phyloP scores from a whole-genome alignment of 2,888 invertebrate genomes.

The Alcis repandata region DNA sequence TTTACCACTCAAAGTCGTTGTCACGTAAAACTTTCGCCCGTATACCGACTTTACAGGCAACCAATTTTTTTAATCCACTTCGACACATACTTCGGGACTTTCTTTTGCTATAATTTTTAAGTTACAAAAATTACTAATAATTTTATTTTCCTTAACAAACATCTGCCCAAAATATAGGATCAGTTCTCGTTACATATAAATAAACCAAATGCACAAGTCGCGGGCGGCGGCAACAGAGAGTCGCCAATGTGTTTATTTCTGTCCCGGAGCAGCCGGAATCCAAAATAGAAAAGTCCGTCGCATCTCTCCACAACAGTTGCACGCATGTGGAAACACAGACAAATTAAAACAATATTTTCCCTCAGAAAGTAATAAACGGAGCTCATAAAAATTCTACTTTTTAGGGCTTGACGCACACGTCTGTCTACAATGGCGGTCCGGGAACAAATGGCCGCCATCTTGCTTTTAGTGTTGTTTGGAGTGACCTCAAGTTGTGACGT shows the following conservation, averaged over 20 bases:
- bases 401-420: constrained; percentile 51
- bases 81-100: no score
- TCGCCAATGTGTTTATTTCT: constrained; percentile 80
- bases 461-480: constrained; percentile 65
- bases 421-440: constrained; percentile 61
- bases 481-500: constrained; percentile 87
- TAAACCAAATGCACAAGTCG: constrained; percentile 63
- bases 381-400: constrained; percentile 37
- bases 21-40: no score
- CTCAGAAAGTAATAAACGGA: constrained; percentile 46
- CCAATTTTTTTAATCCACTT: no score
- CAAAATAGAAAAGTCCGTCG: constrained; percentile 84
- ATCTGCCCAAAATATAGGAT: constrained; percentile 30
- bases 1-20: no score
- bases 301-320: constrained; percentile 70
- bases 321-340: constrained; percentile 66
- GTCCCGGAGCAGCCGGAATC: constrained; percentile 72
- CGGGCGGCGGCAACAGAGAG: constrained; percentile 62
- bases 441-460: constrained; percentile 73
- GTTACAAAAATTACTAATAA: no score
- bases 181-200: constrained; percentile 52
- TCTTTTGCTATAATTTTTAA: no score
- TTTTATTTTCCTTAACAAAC: not conserved
- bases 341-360: constrained; percentile 45
- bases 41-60: no score